Evolutionary conservation across 2,797 vertebrate species (phyloP).

Genomic region (Numenius phaeopus): DNA sequence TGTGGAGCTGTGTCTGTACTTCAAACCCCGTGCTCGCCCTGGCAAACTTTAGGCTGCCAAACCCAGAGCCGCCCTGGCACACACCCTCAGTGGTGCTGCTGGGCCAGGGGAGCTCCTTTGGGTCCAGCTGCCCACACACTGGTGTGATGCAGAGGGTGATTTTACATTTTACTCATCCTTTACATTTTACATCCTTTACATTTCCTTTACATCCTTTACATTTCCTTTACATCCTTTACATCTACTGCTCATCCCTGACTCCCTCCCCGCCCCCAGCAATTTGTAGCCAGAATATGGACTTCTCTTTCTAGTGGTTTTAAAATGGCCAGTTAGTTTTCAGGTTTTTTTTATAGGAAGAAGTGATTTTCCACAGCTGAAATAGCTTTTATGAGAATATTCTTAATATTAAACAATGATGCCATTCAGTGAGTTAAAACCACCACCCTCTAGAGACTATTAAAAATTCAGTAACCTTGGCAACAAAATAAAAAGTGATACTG

Average conservation of each 20-base stretch:
- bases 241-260: background rate
- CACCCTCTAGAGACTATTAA: background rate
- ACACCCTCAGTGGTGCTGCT: accelerated
- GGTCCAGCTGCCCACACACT: accelerated
- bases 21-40: background rate
- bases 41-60: background rate
- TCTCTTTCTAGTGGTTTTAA: background rate
- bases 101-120: background rate
- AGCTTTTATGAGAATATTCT: background rate
- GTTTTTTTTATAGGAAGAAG: background rate
- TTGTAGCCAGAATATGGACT: background rate
- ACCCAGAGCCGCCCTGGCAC: background rate
- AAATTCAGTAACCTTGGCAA: slow-evolving; percentile 66
- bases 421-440: slow-evolving; percentile 2
- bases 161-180: background rate
- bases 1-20: accelerated
- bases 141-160: accelerated
- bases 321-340: background rate
- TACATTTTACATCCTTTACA: background rate
- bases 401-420: background rate
- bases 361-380: background rate
- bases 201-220: too few species aligned
- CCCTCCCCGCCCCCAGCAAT: too few species aligned
- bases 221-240: too few species aligned
- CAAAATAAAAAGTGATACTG: slow-evolving; percentile 19